phyloP scores from a whole-genome alignment of 2,113 vertebrate genomes.

The Poeciliopsis occidentalis region DNA sequence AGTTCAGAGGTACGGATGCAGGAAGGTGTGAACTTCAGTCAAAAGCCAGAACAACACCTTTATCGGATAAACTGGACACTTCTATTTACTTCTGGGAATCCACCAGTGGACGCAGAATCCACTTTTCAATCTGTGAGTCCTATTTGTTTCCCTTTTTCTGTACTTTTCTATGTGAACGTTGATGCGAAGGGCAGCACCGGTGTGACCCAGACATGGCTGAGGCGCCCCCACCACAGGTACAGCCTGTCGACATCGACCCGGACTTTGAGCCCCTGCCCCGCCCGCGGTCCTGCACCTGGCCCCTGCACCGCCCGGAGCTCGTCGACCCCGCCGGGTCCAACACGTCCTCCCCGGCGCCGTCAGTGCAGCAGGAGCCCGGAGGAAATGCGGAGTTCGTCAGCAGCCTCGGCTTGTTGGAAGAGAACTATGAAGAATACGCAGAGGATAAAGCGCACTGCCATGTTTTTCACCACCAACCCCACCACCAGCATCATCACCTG shows the following conservation, averaged over 20 bases:
- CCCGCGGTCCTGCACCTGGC: constrained; percentile 88
- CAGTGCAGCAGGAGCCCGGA: constrained; percentile 83
- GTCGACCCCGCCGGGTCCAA: constrained; percentile 83
- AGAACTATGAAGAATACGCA: constrained; percentile 82
- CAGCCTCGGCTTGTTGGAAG: constrained; percentile 87
- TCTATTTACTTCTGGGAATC: background rate
- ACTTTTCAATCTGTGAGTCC: background rate
- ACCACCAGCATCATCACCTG: constrained; percentile 56
- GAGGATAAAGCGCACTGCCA: constrained; percentile 67
- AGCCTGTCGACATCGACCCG: constrained; percentile 84
- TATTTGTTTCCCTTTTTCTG: background rate
- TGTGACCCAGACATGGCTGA: constrained; percentile 79
- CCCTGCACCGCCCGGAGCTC: constrained; percentile 86
- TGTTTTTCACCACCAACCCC: constrained; percentile 67
- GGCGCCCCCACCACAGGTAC: constrained; percentile 72
- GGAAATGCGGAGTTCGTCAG: constrained; percentile 84
- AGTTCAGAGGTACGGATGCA: constrained; percentile 40
- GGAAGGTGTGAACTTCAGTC: constrained; percentile 45
- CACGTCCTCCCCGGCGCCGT: constrained; percentile 87
- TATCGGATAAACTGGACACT: background rate
- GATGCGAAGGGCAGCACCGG: constrained; percentile 33
- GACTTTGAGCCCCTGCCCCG: constrained; percentile 89
- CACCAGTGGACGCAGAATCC: too few relatives aligned
- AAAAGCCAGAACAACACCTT: background rate
- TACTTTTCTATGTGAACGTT: constrained; percentile 27